Base-by-base conservation (phyloP, 2,797 vertebrate species). In the Chaetodon trifasciatus region DNA sequence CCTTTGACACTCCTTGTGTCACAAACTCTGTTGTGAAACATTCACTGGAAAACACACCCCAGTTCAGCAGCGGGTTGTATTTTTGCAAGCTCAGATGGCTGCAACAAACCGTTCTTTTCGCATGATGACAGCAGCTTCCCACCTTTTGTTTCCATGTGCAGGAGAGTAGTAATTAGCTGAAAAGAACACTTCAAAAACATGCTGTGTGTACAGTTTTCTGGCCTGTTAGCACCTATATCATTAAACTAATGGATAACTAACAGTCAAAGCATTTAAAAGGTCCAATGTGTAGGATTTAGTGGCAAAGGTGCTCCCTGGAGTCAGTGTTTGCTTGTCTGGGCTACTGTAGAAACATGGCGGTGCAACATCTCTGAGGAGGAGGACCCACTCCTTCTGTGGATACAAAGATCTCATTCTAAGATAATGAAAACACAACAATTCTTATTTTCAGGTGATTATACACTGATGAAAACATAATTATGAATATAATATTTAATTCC, bases 1-100 rank as follows among this genome's bases (percentile, higher is more conserved):
- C 91, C 88, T 90, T 74, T 92, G 91, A 93, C 91, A 89, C 81
- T 42, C 72, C 44, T 76, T 76, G 83, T 89, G 84, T 87, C 79
- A 83, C 81, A 79, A 56, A 60, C 66, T 40, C 42, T 89, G 89
- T 90, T 89, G 83, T 85, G 87, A 85, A 93, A 86, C 64, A 66
- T 1, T 81, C 3, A 46, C 50, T 92, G 89, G 89, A 93, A 92
- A 93, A 91, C 82, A 90, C 86, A 82, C 74, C 71, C 88, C 76
- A 77, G 89, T 89, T 91, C 89, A 89, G 65, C 49, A 15, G 8
- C 1, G 17, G 85, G 86, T 86, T 86, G 79, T 84, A 73, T 86
- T 91, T 86, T 66, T 85, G 64, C 70, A 79, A 79, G 70, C 55
- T 65, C 76, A 72, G 44, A 77, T 62, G 69, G 55, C 37, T 53